phyloP scores from a whole-genome alignment of 2,888 invertebrate genomes.

The Steinernema scapterisci region DNA sequence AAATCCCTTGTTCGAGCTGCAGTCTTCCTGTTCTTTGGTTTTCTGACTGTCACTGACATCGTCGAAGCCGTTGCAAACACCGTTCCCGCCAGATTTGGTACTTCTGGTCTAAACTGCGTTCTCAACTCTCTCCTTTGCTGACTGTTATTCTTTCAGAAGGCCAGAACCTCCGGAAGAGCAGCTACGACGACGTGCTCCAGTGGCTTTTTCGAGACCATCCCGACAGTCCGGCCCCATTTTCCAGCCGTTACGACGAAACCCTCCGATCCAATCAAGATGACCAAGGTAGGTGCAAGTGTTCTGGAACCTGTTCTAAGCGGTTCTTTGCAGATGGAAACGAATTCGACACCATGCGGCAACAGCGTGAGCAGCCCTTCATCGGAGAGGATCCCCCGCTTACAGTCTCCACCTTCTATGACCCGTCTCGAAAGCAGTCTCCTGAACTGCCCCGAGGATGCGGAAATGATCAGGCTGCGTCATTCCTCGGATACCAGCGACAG shows the following conservation, averaged over 20 bases:
- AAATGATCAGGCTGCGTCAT: conserved; percentile 22
- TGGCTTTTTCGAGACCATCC: conserved; percentile 64
- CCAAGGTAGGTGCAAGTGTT: background rate
- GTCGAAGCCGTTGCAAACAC: conserved; percentile 17
- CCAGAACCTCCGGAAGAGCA: conserved; percentile 45
- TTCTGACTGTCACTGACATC: conserved; percentile 30
- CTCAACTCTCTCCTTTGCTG: background rate
- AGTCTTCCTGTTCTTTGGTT: background rate
- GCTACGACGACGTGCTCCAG: conserved; percentile 61
- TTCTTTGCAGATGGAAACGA: background rate
- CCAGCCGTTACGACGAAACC: background rate
- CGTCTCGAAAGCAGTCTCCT: conserved; percentile 17
- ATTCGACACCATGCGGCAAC: conserved; percentile 3
- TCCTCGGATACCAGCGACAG: conserved; percentile 16
- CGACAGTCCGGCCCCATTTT: conserved; percentile 34
- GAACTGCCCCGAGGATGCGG: conserved; percentile 22
- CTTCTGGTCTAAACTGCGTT: background rate
- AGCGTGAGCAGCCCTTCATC: background rate
- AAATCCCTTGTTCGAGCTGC: background rate
- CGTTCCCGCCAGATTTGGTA: background rate
- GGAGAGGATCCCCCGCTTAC: conserved; percentile 1
- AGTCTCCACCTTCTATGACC: conserved; percentile 35
- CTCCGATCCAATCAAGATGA: conserved; percentile 24
- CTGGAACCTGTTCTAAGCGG: background rate
- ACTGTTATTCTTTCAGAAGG: conserved; percentile 45